Conservation (phyloP, 2,113 vertebrate species). For the Tetrao urogallus region DNA sequence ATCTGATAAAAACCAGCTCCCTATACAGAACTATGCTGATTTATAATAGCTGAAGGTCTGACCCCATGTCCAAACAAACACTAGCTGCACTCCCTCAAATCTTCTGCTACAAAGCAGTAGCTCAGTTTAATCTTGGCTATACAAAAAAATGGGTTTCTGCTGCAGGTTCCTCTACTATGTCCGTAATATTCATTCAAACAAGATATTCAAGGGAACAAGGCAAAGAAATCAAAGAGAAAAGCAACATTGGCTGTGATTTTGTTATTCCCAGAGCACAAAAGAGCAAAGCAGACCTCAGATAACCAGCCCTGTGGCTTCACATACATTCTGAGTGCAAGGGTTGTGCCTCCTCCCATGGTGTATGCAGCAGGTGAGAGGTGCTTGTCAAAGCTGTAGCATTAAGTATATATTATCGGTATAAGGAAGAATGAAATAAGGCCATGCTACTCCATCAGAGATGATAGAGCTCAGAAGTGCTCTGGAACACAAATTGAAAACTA, state of each 20-base stretch:
- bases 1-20: neutral
- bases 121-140: neutral
- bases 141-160: neutral
- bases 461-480: neutral
- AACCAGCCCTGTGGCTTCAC: neutral
- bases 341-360: neutral
- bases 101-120: neutral
- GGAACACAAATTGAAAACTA: constrained; percentile 72
- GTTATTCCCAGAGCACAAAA: neutral
- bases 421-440: constrained; percentile 36
- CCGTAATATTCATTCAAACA: neutral
- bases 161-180: neutral
- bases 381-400: constrained; percentile 1
- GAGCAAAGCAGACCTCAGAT: neutral
- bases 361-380: neutral
- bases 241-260: neutral
- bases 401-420: neutral
- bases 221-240: constrained; percentile 8
- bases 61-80: neutral
- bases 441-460: neutral
- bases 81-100: neutral
- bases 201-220: neutral
- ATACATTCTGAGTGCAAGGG: neutral
- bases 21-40: neutral
- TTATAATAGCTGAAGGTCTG: neutral